Conservation (phyloP, 1,140 invertebrate species). For the Heliconius melpomene region DNA sequence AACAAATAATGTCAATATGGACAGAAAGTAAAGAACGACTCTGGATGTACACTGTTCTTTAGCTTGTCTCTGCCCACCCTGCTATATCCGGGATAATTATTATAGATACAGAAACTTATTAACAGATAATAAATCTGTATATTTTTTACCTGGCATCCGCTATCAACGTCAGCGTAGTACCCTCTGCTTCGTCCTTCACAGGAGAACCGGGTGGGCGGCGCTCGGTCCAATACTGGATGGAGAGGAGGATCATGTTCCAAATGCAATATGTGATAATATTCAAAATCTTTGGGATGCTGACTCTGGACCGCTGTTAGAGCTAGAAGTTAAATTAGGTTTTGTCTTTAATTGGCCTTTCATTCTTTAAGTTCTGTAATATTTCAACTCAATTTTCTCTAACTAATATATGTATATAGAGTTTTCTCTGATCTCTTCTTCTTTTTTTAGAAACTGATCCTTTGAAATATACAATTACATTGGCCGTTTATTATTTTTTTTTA, state of each 20-base stretch:
- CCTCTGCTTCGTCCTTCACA: slow-evolving; percentile 73
- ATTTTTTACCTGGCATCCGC: slow-evolving; percentile 77
- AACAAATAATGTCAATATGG: no score
- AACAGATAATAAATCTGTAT: no score
- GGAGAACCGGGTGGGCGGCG: slow-evolving; percentile 77
- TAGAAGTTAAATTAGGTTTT: slow-evolving; percentile 36
- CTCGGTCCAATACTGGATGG: slow-evolving; percentile 74
- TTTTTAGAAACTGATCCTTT: no score
- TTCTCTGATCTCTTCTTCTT: no score
- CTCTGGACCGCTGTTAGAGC: slow-evolving; percentile 41
- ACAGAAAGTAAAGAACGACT: no score
- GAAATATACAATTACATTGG: background rate
- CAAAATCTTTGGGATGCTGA: slow-evolving; percentile 71
- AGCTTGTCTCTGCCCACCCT: no score
- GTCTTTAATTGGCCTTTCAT: background rate
- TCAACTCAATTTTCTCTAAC: background rate
- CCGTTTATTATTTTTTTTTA: no score
- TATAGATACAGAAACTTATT: no score
- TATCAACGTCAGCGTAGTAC: slow-evolving; percentile 80
- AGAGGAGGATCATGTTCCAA: slow-evolving; percentile 81
- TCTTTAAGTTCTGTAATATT: background rate
- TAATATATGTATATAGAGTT: no score
- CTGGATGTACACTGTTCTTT: no score
- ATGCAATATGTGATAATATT: slow-evolving; percentile 81
- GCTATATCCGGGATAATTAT: no score